phyloP scores from a whole-genome alignment of 2,797 vertebrate genomes.

The Pelodytes ibericus region DNA sequence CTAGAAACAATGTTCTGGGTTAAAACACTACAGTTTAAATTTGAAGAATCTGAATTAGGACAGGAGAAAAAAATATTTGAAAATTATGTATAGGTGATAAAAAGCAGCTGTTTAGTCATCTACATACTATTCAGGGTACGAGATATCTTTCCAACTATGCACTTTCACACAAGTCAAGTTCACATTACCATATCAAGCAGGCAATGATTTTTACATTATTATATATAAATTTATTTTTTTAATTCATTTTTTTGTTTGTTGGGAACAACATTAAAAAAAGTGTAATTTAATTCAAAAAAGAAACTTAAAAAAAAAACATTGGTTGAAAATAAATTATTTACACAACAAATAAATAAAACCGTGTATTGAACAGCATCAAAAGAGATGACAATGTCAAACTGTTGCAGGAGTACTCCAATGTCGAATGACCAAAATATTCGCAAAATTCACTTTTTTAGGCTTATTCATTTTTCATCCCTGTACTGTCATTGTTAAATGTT shows the following conservation, averaged over 20 bases:
- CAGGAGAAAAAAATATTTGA: neutral
- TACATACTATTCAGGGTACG: neutral
- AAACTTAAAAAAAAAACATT: neutral
- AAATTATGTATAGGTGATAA: no score
- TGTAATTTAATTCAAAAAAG: neutral
- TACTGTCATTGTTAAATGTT: neutral
- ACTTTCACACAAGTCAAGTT: neutral
- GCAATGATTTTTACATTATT: neutral
- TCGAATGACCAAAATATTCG: slow-evolving; percentile 7
- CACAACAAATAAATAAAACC: slow-evolving; percentile 57
- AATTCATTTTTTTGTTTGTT: neutral
- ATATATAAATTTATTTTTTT: neutral
- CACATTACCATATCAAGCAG: neutral
- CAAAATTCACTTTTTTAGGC: neutral
- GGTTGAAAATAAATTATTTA: slow-evolving; percentile 32
- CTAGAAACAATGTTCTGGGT: neutral
- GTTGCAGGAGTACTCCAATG: slow-evolving; percentile 57
- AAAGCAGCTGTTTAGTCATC: neutral
- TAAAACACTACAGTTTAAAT: neutral
- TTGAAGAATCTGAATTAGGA: neutral
- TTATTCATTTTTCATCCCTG: neutral
- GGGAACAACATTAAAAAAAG: neutral
- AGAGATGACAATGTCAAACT: slow-evolving; percentile 70
- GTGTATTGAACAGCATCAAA: slow-evolving; percentile 69
- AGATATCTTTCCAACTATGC: neutral